Evolutionary conservation across 2,888 invertebrate species (phyloP), one percentile per base, ranked within the genome.

Genomic region (Scaptomyza cyrtandrae): DNA sequence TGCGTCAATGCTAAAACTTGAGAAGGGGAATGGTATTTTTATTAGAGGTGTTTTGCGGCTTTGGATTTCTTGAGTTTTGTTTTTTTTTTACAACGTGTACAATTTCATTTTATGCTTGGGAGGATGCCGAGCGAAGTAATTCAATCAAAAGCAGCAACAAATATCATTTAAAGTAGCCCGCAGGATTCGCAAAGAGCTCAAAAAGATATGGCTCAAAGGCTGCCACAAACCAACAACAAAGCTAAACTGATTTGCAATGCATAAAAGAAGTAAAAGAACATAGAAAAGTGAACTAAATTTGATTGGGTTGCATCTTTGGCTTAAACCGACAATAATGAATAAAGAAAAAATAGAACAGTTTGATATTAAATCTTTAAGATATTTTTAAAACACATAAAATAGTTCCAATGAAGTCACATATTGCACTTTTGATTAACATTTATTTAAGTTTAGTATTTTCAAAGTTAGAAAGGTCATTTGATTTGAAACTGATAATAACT

Each of bases 21-120:
- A 37, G 13, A 9, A 14, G 24, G 10, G 6, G n/a, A 7, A 6
- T 35, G 19, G 24, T 53, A 37, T 39, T 14, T n/a, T 24, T 43
- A 45, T 48, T 53, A 24, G 3, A 68, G 75, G 50, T 69, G 69
- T 62, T 39, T 63, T 78, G 63, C 55, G 54, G 66, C 57, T 65
- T 59, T 44, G 9, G 33, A 54, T 41, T 55, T 45, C 10, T 45
- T 16, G 11, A 53, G 31, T 16, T 50, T 48, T 64, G 37, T 19
- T 29, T 33, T 56, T 64, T 77, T 57, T 76, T 76, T 65, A 27
- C 27, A 6, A 6, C 27, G 27, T 27, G 6, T 27, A 27, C 31
- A 31, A 31, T 31, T 31, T 9, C 31, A 31, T 74, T 77, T 71
- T 44, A 66, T 74, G 60, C 49, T 58, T 48, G 39, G 48, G 29